Base-by-base conservation (phyloP, 1,140 invertebrate genomes). In the Drosophila bifasciata region DNA sequence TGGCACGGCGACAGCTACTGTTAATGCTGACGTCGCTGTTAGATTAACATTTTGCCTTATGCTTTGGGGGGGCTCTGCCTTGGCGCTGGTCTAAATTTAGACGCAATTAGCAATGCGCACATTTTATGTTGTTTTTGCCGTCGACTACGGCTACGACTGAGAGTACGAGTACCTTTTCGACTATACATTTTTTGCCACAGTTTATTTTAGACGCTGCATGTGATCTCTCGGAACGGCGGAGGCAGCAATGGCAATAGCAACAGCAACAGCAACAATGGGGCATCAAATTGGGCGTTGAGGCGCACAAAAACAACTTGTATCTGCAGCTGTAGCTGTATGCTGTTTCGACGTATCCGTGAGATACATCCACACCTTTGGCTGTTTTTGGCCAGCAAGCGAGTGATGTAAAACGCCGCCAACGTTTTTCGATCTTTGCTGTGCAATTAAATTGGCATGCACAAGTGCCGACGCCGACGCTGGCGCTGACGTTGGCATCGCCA, bases 391-490 rank as follows among this genome's bases (percentile, higher is more conserved):
- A 86, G 68, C 78, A 39, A 75, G 56, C 76, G 73, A 36, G 32
- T 74, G 72, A 75, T 75, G 72, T 67, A 75, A 75, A 68, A 59
- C 72, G 71, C 72, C 71, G 72, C 72, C 72, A 75, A 75, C 72
- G 71, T 75, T 75, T 75, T 67, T 51, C 50, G 44, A 56, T 73
- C 50, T 73, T 78, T 73, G 45, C 66, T 72, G 60, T 85, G 81
- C 81, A 86, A 86, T 86, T 86, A 86, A 86, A 86, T 86, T 86
- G 81, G 81, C 81, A 86, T 86, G 81, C 81, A 86, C 81, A 86
- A 86, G 83, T 86, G 83, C 73, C 60, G 81, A 52, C 72, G 57
- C 44, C 72, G 58, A 41, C 72, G 43, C 45, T 23, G 36, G n/a
- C 44, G 36, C 6, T n/a, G 9, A 8, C 16, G 8, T 7, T 44